A percentile compares a stretch with the other conserved stretches of the same genome.
phyloP scores from a whole-genome alignment of 2,113 vertebrate genomes.

The Thalassoma bifasciatum region DNA sequence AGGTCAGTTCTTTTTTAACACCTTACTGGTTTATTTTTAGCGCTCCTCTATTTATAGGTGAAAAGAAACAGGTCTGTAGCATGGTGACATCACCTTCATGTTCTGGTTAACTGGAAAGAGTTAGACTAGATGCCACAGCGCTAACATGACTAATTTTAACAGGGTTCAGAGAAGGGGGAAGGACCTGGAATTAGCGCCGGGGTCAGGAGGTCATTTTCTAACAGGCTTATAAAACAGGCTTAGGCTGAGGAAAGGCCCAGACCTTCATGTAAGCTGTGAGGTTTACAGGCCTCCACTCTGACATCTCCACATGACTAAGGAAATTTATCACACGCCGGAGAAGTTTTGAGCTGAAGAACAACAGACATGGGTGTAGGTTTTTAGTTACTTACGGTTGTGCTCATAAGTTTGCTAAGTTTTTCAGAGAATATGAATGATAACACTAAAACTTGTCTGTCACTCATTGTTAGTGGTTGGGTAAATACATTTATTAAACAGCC shows the following conservation, averaged over 20 bases:
- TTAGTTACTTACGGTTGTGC: too few species aligned
- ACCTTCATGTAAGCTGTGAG: slow-evolving; percentile 8
- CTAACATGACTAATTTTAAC: slow-evolving; percentile 27
- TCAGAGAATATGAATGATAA: too few species aligned
- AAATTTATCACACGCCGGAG: not conserved
- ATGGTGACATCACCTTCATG: not conserved
- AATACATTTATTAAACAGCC: too few species aligned
- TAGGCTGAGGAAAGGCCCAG: slow-evolving; percentile 4
- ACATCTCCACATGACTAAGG: not conserved
- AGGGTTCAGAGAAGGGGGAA: slow-evolving; percentile 15
- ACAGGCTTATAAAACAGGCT: slow-evolving; percentile 58
- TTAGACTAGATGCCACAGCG: not conserved
- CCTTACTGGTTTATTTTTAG: not conserved
- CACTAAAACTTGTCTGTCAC: too few species aligned
- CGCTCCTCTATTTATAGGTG: slow-evolving; percentile 2
- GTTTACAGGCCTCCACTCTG: not conserved
- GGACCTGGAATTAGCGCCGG: slow-evolving; percentile 24
- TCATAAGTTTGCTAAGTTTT: too few species aligned
- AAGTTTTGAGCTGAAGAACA: too few species aligned
- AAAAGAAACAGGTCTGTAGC: not conserved
- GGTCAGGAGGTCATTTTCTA: slow-evolving; percentile 34
- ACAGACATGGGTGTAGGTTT: too few species aligned
- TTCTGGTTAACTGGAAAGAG: not conserved
- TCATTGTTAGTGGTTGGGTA: too few species aligned
- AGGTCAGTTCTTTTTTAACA: not conserved